These are phyloP conservation scores for Phenganax marumi DNA, from an alignment of 92 coral and sea anemone species.

Conservation along the genomic window DNA sequence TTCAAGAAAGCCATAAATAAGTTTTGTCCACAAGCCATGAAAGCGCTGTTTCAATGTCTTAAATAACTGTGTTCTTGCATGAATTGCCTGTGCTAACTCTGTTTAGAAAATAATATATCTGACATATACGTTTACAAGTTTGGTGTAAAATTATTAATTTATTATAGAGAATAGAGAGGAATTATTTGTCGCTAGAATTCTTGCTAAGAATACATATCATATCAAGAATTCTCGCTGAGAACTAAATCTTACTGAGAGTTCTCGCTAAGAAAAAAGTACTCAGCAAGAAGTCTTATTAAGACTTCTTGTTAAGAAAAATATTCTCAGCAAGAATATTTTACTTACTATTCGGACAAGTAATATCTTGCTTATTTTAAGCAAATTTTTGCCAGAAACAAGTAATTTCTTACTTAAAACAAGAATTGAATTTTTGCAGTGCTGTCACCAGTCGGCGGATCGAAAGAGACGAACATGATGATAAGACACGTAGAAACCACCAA, in stretches of 20 bases:
- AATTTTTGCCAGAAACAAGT: slow-evolving; percentile 27
- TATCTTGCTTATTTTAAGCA: slow-evolving; percentile 25
- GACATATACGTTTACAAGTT: too few species aligned
- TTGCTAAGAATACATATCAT: background rate
- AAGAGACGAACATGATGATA: background rate
- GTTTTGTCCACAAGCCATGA: background rate
- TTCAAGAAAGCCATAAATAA: background rate
- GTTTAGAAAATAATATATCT: too few species aligned
- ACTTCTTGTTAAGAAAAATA: slow-evolving; percentile 19
- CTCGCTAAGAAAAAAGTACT: background rate
- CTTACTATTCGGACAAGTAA: slow-evolving; percentile 35
- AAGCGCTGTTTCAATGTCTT: background rate
- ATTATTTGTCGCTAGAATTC: background rate
- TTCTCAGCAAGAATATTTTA: slow-evolving; percentile 24
- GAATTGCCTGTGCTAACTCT: background rate
- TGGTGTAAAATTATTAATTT: background rate
- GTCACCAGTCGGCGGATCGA: too few species aligned
- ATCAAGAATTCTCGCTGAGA: too few species aligned
- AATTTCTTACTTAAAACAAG: slow-evolving; percentile 29
- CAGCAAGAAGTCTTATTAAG: background rate
- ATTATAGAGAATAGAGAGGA: too few species aligned
- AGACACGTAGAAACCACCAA: background rate
- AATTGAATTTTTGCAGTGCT: background rate
- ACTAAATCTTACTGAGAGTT: background rate
- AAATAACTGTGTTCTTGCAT: background rate